Base-by-base conservation (phyloP, 2,888 invertebrate species). In the Dicycla oo region DNA sequence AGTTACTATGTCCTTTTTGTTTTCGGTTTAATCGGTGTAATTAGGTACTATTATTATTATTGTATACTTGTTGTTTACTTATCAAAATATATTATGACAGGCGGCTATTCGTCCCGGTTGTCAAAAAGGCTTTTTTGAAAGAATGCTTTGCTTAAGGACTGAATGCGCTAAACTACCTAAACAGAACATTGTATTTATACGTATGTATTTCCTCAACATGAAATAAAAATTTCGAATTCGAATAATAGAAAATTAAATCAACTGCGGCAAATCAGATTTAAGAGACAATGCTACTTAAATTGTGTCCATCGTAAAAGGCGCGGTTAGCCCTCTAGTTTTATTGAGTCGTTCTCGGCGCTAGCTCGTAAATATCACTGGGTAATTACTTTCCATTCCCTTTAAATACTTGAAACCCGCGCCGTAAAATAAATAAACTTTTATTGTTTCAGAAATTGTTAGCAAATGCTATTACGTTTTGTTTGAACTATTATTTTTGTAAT, bases 351-450 rank as follows among this genome's bases (percentile, higher is more conserved):
- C 92, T 91, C 93, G 86, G 90, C 91, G 90, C 90, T 90, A 88
- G 92, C 90, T 94, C 94, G 93, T 94, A 94, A 95, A 94, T 94
- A 93, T 94, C 92, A 90, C 91, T 85, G 88, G 91, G 93, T 94
- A 94, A 95, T 95, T 94, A 94, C 94, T 94, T 94, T 92, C 92
- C 91, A 93, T 93, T 93, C 92, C 91, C 91, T 90, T 91, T 92
- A 90, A 91, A 91, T 90, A 90, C 90, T 91, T 88, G 88, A 90
- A 89, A 91, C 87, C 88, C 88, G 85, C 88, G 87, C 87, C 88
- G 87, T 90, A 89, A 90, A 90, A 91, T 89, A 88, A 89, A 88
- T 91, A 88, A 89, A 88, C 82, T 83, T 88, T 88, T 87, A 88
- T 86, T 86, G 81, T 84, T 85, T 82, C 79, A 86, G 84, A 88